Evolutionary conservation across 2,888 invertebrate species (phyloP).

Genomic region (Odontothrips loti): DNA sequence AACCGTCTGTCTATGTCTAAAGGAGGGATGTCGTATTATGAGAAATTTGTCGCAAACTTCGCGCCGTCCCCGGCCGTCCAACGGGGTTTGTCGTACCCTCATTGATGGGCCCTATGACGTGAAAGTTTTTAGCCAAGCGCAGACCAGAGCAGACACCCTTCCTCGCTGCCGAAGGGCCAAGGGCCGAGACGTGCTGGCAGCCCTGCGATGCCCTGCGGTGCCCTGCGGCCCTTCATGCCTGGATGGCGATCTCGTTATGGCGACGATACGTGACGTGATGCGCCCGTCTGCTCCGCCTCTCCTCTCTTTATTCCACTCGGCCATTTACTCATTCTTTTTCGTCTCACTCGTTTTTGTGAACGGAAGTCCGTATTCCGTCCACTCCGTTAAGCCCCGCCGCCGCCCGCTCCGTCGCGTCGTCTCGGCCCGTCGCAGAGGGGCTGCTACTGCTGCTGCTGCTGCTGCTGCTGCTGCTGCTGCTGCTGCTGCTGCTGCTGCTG

Average conservation of each 20-base stretch:
- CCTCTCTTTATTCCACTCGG: too few species aligned
- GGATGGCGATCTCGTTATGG: too few species aligned
- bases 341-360: not conserved
- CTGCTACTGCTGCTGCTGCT: too few species aligned
- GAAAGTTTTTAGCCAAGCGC: too few species aligned
- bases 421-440: not conserved
- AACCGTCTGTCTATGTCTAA: too few species aligned
- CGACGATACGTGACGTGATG: too few species aligned
- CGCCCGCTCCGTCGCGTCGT: not conserved
- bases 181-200: not conserved
- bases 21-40: not conserved
- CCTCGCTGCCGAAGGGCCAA: not conserved
- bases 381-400: not conserved
- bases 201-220: not conserved
- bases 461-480: too few species aligned
- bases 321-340: not conserved
- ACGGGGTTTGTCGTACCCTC: too few species aligned
- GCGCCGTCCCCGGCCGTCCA: too few species aligned
- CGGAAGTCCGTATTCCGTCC: slow-evolving; percentile 1
- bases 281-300: too few species aligned
- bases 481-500: too few species aligned
- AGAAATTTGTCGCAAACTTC: too few species aligned
- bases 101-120: not conserved
- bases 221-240: not conserved
- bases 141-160: not conserved